Conservation (phyloP, 2,113 vertebrate genomes). For the Cyprinodon tularosa region DNA sequence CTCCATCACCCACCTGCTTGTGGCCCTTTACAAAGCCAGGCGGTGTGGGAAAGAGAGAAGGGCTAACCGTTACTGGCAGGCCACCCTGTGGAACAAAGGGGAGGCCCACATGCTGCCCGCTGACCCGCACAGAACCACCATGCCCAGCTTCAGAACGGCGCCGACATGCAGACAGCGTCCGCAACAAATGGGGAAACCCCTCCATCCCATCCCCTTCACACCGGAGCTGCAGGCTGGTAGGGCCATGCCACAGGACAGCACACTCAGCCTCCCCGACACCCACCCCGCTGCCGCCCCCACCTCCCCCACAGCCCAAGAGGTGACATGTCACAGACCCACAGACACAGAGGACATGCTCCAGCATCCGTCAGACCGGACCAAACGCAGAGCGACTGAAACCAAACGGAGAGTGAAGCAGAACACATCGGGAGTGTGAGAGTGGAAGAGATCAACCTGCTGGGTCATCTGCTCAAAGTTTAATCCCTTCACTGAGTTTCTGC, state of each 20-base stretch:
- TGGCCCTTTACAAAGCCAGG: slow-evolving; percentile 81
- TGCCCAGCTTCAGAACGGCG: slow-evolving; percentile 65
- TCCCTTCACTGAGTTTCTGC: background rate
- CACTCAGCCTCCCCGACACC: slow-evolving; percentile 32
- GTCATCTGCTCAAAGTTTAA: background rate
- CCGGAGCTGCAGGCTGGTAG: slow-evolving; percentile 46
- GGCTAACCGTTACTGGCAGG: slow-evolving; percentile 81
- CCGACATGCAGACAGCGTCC: slow-evolving; percentile 76
- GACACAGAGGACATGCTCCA: slow-evolving; percentile 76
- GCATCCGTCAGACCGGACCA: slow-evolving; percentile 70
- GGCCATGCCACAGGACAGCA: slow-evolving; percentile 78
- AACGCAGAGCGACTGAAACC: slow-evolving; percentile 60
- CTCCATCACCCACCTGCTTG: slow-evolving; percentile 82
- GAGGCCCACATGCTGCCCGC: slow-evolving; percentile 78
- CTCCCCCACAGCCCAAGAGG: slow-evolving; percentile 3
- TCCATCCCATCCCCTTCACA: slow-evolving; percentile 48
- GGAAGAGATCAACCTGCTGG: slow-evolving; percentile 43
- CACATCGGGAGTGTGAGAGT: slow-evolving; percentile 68
- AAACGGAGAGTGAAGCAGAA: slow-evolving; percentile 74
- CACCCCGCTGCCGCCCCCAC: background rate
- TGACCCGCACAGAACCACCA: slow-evolving; percentile 63
- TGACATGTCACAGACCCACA: slow-evolving; percentile 62
- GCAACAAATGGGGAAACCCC: slow-evolving; percentile 18
- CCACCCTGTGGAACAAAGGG: slow-evolving; percentile 59
- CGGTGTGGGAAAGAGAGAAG: slow-evolving; percentile 81